These are phyloP conservation scores for Zaprionus gabonicus DNA, from an alignment of 1,140 invertebrate species.

Conservation along the genomic window DNA sequence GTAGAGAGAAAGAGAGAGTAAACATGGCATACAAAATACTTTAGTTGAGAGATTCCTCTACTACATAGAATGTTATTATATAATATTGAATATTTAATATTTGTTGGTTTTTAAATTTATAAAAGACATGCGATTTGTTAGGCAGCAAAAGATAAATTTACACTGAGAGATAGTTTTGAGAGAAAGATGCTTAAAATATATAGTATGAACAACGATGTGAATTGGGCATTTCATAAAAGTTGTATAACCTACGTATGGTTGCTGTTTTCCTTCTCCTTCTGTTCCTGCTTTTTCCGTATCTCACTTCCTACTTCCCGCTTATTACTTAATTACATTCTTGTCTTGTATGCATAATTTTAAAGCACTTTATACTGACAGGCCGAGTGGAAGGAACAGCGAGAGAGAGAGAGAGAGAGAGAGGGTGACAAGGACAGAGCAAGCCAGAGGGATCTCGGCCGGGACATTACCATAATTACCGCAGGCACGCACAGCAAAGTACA, in stretches of 20 bases:
- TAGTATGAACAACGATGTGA: conserved; percentile 47
- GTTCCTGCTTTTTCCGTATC: background rate
- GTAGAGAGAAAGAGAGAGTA: conserved; percentile 78
- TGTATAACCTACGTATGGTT: conserved; percentile 3
- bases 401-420: conserved; percentile 19
- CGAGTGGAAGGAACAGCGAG: conserved; percentile 22
- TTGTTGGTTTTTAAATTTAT: conserved; percentile 23
- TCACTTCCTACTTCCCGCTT: conserved; percentile 27
- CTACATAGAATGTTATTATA: conserved; percentile 56
- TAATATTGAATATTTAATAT: background rate
- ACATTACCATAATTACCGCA: conserved; percentile 74
- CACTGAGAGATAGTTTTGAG: conserved; percentile 46
- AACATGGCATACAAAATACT: conserved; percentile 79
- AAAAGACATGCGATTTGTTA: conserved; percentile 66
- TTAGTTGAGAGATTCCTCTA: conserved; percentile 78
- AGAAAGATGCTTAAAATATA: conserved; percentile 50
- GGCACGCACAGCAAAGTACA: conserved; percentile 45
- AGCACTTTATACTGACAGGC: conserved; percentile 51
- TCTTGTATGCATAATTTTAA: conserved; percentile 75
- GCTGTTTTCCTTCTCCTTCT: background rate
- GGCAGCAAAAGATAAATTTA: conserved; percentile 71
- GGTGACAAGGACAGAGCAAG: conserved; percentile 11
- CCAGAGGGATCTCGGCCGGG: conserved; percentile 42
- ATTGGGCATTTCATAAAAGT: conserved; percentile 20
- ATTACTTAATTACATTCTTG: conserved; percentile 73